Evolutionary conservation across 2,797 vertebrate species (phyloP).

Genomic region (Spinibarbus caldwelli): DNA sequence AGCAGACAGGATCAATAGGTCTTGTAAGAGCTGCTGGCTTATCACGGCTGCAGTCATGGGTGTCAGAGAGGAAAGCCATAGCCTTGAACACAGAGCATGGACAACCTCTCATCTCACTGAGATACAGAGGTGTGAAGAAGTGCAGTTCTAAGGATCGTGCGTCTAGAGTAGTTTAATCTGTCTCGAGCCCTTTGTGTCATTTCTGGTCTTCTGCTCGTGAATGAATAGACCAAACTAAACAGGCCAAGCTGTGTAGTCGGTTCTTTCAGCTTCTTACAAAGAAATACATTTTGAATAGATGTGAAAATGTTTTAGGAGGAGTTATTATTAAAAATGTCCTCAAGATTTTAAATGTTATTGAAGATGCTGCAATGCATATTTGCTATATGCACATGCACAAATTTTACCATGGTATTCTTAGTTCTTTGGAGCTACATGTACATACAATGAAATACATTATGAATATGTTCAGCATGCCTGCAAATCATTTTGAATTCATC

Average conservation of each 20-base stretch:
- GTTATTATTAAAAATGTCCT: not conserved
- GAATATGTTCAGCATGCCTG: not conserved
- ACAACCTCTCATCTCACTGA: slow-evolving; percentile 22
- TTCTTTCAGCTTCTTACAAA: not conserved
- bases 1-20: slow-evolving; percentile 70
- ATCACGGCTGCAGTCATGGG: slow-evolving; percentile 70
- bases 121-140: slow-evolving; percentile 8
- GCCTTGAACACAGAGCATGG: slow-evolving; percentile 3
- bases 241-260: not conserved
- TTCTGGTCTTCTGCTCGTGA: slow-evolving; percentile 40
- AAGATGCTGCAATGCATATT: not conserved
- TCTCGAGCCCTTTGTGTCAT: slow-evolving; percentile 24
- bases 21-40: slow-evolving; percentile 70
- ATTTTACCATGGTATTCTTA: not conserved
- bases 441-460: not conserved
- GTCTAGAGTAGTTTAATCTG: slow-evolving; percentile 39
- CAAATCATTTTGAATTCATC: too few species aligned
- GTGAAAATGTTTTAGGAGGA: not conserved
- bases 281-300: not conserved
- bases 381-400: not conserved
- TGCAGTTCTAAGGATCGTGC: slow-evolving; percentile 16
- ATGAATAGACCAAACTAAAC: not conserved
- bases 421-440: not conserved
- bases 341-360: not conserved
- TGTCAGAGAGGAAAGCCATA: slow-evolving; percentile 64